Evolutionary conservation across 2,888 invertebrate genomes (phyloP), one percentile per base, ranked within the genome.

Genomic region (Prenolepis imparis): DNA sequence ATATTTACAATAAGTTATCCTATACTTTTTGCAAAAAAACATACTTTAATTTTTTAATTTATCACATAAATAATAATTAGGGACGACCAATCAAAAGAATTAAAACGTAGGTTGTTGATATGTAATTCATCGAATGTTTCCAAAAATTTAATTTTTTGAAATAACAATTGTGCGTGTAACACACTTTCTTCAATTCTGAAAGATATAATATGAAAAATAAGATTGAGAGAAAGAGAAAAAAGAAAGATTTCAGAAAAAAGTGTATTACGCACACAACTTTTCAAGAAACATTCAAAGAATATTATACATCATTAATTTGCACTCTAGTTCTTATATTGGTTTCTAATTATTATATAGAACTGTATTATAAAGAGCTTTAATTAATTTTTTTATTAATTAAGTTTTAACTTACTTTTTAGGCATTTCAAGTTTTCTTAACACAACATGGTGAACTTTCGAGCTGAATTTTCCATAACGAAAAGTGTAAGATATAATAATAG

Each of bases 401-500:
- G 3, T 55, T 48, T 48, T 48, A 59, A 83, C 84, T 92, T 88
- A 95, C 64, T 97, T 95, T 94, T 98, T 98, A 0, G 98, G 98
- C 66, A 98, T 95, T 94, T 98, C 97, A 24, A 96, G 41, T 41
- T 93, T 91, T 57, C 91, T 93, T 0, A 96, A 90, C 0, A 95
- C 57, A 0, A 91, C 88, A 89, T 95, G 93, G 81, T 94, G 91
- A 0, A 96, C 96, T 91, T 96, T 96, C 86, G 96, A 96, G 0
- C 96, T 96, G 90, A 96, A 97, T 94, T 97, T 97, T 12, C 98
- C 98, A 94, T 97, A 98, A 52, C 96, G 96, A 93, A 96, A 97
- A 0, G 96, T 95, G 93, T 97, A 97, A 41, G 95, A 95, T 8
- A 98, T 95, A 88, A 96, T 95, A 0, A 95, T 95, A 1, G 98